These are phyloP conservation scores for Phoxinus phoxinus DNA, from an alignment of 2,113 vertebrate genomes.

Conservation along the genomic window DNA sequence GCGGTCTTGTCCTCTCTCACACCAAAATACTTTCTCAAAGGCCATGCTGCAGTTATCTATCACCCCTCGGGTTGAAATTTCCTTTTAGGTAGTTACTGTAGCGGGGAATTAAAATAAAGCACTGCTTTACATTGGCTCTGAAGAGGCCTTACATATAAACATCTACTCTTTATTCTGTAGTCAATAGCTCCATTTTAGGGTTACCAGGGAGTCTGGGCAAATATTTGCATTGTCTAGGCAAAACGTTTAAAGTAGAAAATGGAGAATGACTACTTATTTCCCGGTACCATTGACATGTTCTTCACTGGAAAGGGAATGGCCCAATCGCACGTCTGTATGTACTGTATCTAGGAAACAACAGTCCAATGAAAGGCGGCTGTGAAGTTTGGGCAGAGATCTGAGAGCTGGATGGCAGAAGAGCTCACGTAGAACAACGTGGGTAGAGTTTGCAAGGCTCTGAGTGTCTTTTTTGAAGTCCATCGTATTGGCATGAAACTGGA, in stretches of 20 bases:
- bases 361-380: conserved; percentile 85
- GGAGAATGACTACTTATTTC: conserved; percentile 78
- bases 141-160: conserved; percentile 40
- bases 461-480: conserved; percentile 40
- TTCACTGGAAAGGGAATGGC: conserved; percentile 78
- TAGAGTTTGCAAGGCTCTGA: conserved; percentile 54
- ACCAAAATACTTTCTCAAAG: conserved; percentile 14
- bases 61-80: not conserved
- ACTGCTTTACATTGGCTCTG: conserved; percentile 48
- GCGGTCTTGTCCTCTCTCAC: conserved; percentile 53
- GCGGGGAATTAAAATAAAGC: not conserved
- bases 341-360: conserved; percentile 87
- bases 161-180: conserved; percentile 26
- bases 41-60: conserved; percentile 51
- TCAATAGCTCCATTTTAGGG: conserved; percentile 50
- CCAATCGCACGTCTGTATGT: conserved; percentile 85
- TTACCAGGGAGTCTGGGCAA: conserved; percentile 47
- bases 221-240: conserved; percentile 57
- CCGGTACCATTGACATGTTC: conserved; percentile 87
- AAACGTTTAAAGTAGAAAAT: conserved; percentile 49
- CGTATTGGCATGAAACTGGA: not conserved
- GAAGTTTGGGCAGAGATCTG: conserved; percentile 81
- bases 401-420: conserved; percentile 73
- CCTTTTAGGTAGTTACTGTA: not conserved
- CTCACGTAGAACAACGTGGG: conserved; percentile 62